Evolutionary conservation across 2,888 invertebrate species (phyloP).

Genomic region (Orthonevra nobilis): DNA sequence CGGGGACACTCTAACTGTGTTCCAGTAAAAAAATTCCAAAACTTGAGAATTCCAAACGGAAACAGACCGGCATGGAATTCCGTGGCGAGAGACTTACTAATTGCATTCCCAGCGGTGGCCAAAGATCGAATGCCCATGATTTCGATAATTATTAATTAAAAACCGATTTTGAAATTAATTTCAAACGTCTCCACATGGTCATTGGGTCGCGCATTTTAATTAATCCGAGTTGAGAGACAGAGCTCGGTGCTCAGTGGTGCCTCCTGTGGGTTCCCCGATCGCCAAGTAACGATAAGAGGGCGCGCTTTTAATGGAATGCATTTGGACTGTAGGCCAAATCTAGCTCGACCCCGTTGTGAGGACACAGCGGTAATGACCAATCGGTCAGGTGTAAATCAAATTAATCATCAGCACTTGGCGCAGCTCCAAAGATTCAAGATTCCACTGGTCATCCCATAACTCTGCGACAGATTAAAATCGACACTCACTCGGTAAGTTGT

Average conservation of each 20-base stretch:
- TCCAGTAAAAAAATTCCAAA: conserved; percentile 7
- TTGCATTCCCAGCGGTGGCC: conserved; percentile 40
- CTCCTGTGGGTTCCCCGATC: conserved; percentile 45
- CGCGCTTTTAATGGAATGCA: conserved; percentile 35
- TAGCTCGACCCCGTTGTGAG: conserved; percentile 33
- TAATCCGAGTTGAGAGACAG: too few relatives aligned
- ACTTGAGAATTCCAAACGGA: background rate
- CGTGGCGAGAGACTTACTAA: conserved; percentile 36
- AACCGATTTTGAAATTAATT: conserved; percentile 58
- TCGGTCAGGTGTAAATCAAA: conserved; percentile 59
- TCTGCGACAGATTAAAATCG: conserved; percentile 23
- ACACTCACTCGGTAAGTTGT: conserved; percentile 3
- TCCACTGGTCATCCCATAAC: conserved; percentile 7
- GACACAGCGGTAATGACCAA: conserved; percentile 46
- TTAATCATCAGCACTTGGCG: conserved; percentile 47
- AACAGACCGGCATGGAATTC: conserved; percentile 14
- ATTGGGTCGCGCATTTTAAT: conserved; percentile 39
- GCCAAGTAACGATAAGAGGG: conserved; percentile 58
- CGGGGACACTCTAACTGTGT: background rate
- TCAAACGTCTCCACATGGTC: conserved; percentile 28
- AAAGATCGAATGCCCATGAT: conserved; percentile 13
- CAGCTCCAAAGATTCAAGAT: background rate
- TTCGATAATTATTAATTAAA: conserved; percentile 60
- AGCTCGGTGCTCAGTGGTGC: too few relatives aligned
- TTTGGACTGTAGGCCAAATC: background rate